These are phyloP conservation scores for Mastomys coucha DNA, from an alignment of 2,113 vertebrate genomes.

Conservation along the genomic window DNA sequence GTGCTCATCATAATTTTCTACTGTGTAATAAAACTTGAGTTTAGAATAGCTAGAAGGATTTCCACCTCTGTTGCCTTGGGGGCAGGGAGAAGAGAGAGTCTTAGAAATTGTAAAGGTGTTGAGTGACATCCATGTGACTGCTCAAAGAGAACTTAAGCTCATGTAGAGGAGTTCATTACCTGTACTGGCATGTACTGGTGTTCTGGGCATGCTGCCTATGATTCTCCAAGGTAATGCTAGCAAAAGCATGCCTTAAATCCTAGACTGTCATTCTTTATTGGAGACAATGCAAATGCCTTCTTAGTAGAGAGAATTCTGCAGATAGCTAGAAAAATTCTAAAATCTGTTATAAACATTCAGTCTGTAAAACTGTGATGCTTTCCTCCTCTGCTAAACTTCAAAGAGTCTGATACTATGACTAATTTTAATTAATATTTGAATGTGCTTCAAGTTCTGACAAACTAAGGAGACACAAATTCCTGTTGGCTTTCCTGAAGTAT, in stretches of 20 bases:
- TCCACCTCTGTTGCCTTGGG: background rate
- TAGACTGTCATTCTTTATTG: background rate
- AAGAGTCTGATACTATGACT: slow-evolving; percentile 16
- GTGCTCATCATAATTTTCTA: slow-evolving; percentile 52
- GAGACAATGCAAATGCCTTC: background rate
- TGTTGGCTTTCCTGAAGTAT: background rate
- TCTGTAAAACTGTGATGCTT: background rate
- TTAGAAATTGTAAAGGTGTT: slow-evolving; percentile 42
- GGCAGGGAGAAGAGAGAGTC: background rate
- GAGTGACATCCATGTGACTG: background rate
- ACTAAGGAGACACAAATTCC: background rate
- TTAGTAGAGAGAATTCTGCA: slow-evolving; percentile 47
- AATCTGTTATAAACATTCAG: slow-evolving; percentile 49
- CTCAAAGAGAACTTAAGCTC: background rate
- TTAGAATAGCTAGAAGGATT: slow-evolving; percentile 59
- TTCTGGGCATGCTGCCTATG: background rate
- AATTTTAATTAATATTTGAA: slow-evolving; percentile 36
- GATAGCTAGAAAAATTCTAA: background rate
- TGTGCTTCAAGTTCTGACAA: slow-evolving; percentile 13
- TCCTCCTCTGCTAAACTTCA: slow-evolving; percentile 47
- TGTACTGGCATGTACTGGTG: background rate
- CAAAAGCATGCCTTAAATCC: slow-evolving; percentile 12
- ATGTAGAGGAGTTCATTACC: background rate
- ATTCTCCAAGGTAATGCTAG: background rate
- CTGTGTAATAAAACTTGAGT: slow-evolving; percentile 67